A percentile compares a stretch with the other conserved stretches of the same genome.
Evolutionary conservation across 2,888 invertebrate genomes (phyloP).

Genomic region (Drosophila helvetica): DNA sequence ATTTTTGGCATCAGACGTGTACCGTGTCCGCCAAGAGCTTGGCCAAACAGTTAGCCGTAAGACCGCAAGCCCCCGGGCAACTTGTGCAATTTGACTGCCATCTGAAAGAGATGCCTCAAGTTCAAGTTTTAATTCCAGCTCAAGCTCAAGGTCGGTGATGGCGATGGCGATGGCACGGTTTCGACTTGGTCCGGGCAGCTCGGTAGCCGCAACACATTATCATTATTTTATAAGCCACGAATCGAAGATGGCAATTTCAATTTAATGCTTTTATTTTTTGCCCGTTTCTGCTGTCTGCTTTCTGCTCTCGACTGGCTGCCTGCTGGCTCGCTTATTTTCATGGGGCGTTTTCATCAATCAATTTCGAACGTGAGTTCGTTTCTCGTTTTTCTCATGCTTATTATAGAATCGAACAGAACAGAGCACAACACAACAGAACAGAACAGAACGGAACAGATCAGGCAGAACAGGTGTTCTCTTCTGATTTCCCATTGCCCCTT

Average conservation of each 20-base stretch:
- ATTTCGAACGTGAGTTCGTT: slow-evolving; percentile 57
- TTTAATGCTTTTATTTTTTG: slow-evolving; percentile 13
- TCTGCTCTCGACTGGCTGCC: background rate
- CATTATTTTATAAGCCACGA: slow-evolving; percentile 71
- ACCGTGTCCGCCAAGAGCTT: slow-evolving; percentile 12
- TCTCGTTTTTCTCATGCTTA: slow-evolving; percentile 50
- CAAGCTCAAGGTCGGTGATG: slow-evolving; percentile 74
- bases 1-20: slow-evolving; percentile 14
- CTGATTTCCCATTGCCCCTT: background rate
- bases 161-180: background rate
- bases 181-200: slow-evolving; percentile 20
- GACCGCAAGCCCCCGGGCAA: slow-evolving; percentile 20
- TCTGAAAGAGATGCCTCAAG: slow-evolving; percentile 27
- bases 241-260: slow-evolving; percentile 57
- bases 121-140: slow-evolving; percentile 73
- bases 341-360: slow-evolving; percentile 78
- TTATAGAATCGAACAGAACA: slow-evolving; percentile 10
- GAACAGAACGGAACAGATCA: background rate
- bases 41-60: slow-evolving; percentile 39
- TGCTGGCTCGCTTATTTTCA: slow-evolving; percentile 26
- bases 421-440: background rate
- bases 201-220: slow-evolving; percentile 72
- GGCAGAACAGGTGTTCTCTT: slow-evolving; percentile 29
- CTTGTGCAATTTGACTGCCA: slow-evolving; percentile 62
- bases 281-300: slow-evolving; percentile 9